Evolutionary conservation across 2,888 invertebrate species (phyloP).

Genomic region (Enchytraeus crypticus): DNA sequence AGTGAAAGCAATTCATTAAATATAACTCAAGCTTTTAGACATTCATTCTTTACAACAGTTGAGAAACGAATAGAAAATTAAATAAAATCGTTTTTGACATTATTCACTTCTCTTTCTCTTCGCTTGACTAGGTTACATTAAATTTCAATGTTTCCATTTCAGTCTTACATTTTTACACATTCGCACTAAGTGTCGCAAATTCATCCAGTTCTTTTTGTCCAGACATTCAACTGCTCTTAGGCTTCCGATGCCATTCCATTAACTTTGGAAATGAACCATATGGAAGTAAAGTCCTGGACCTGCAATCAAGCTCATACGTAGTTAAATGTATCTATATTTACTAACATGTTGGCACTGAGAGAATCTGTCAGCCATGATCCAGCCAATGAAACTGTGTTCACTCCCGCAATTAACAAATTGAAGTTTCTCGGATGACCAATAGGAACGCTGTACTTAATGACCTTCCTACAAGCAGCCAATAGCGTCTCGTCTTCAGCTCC

Average conservation of each 20-base stretch:
- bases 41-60: no score
- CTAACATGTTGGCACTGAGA: conserved; percentile 4
- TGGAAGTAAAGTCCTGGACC: neutral
- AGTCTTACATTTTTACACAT: no score
- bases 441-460: neutral
- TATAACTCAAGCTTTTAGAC: no score
- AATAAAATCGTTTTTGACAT: no score
- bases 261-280: neutral
- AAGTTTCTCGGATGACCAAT: conserved; percentile 2
- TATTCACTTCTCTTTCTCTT: no score
- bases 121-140: no score
- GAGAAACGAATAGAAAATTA: neutral
- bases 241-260: neutral
- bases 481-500: neutral
- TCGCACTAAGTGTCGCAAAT: no score
- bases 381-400: neutral
- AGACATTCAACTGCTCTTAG: no score
- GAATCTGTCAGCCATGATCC: conserved; percentile 6
- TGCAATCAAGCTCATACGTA: neutral
- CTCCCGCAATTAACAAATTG: neutral
- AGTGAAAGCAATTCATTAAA: no score
- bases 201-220: no score
- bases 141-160: no score
- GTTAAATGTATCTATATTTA: neutral
- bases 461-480: conserved; percentile 1